phyloP scores from a whole-genome alignment of 1,140 invertebrate genomes.

The Portunus trituberculatus region DNA sequence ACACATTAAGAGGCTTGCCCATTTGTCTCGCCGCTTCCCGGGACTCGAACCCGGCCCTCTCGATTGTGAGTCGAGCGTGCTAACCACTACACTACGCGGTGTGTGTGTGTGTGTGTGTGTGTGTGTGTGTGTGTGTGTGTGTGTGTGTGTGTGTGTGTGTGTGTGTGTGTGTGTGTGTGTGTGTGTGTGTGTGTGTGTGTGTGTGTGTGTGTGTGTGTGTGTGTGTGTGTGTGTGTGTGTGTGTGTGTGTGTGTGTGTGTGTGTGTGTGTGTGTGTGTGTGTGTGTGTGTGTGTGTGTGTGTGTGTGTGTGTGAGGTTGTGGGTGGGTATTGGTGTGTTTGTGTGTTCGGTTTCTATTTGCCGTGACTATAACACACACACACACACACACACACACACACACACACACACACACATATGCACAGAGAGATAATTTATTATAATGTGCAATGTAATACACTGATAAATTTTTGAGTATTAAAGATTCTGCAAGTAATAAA shows the following conservation, averaged over 20 bases:
- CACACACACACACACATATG: too few relatives aligned
- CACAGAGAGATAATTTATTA: too few relatives aligned
- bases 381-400: too few relatives aligned
- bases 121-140: constrained; percentile 37
- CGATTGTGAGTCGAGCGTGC: too few relatives aligned
- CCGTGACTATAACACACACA: too few relatives aligned
- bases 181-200: constrained; percentile 53
- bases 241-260: constrained; percentile 24
- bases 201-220: constrained; percentile 11
- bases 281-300: constrained; percentile 40
- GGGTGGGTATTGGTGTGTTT: background rate
- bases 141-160: constrained; percentile 35
- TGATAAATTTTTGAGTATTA: too few relatives aligned
- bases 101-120: background rate
- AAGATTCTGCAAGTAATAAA: too few relatives aligned
- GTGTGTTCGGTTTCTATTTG: background rate
- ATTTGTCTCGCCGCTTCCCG: too few relatives aligned
- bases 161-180: constrained; percentile 34
- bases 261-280: constrained; percentile 51
- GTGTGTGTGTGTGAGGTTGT: background rate
- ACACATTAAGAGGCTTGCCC: too few relatives aligned
- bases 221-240: constrained; percentile 7
- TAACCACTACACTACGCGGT: too few relatives aligned
- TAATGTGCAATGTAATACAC: too few relatives aligned
- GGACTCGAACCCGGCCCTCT: too few relatives aligned